Evolutionary conservation across 2,888 invertebrate genomes (phyloP).

Genomic region (Lasioglossum villosulum): DNA sequence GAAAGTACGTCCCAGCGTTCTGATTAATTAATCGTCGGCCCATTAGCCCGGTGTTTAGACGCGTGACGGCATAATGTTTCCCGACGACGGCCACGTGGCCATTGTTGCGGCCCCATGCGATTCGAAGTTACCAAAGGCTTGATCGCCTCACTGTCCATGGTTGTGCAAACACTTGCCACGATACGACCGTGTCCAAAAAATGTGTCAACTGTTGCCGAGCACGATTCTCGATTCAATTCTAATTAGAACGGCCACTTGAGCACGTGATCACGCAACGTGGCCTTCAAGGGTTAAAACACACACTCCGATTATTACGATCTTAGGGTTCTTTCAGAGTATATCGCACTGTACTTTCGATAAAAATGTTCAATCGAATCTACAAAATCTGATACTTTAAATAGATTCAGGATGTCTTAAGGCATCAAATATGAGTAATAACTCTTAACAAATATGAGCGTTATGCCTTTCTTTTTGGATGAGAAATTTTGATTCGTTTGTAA

Average conservation of each 20-base stretch:
- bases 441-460: no score
- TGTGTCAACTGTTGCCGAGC: not conserved
- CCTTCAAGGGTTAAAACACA: not conserved
- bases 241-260: slow-evolving; percentile 33
- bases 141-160: slow-evolving; percentile 29
- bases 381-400: no score
- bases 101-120: slow-evolving; percentile 49
- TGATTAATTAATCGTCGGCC: slow-evolving; percentile 50
- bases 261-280: slow-evolving; percentile 49
- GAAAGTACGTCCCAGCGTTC: not conserved
- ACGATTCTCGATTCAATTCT: slow-evolving; percentile 34
- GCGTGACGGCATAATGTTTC: slow-evolving; percentile 38
- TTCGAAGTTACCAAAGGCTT: slow-evolving; percentile 37
- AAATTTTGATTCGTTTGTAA: no score
- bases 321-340: not conserved
- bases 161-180: slow-evolving; percentile 64
- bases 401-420: no score
- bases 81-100: slow-evolving; percentile 60
- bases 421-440: no score
- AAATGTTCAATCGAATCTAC: no score
- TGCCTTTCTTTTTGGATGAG: no score
- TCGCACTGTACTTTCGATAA: not conserved
- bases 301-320: not conserved
- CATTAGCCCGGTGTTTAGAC: slow-evolving; percentile 30
- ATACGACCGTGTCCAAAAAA: slow-evolving; percentile 24